These are phyloP conservation scores for Callosobruchus maculatus DNA, from an alignment of 2,888 invertebrate genomes.

Conservation along the genomic window DNA sequence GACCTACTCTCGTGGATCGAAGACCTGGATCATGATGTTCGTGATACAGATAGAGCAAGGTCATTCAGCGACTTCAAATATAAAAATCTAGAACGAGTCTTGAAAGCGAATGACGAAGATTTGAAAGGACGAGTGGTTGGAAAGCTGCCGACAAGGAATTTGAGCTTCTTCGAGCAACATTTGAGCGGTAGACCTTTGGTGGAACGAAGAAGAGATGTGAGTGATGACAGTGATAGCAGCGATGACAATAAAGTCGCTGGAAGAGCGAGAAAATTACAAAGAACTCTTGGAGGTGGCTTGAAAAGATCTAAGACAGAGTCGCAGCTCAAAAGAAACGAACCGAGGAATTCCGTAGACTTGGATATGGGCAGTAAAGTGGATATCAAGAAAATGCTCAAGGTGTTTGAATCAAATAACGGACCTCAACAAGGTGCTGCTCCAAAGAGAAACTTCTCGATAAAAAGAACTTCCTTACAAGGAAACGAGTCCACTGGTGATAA, in stretches of 20 bases:
- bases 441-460: not conserved
- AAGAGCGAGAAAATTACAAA: not conserved
- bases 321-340: conserved; percentile 31
- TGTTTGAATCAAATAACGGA: conserved; percentile 39
- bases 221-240: conserved; percentile 24
- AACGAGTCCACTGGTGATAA: not conserved
- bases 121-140: conserved; percentile 34
- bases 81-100: conserved; percentile 42
- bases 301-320: conserved; percentile 44
- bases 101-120: conserved; percentile 39
- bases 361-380: conserved; percentile 45
- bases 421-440: not conserved
- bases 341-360: conserved; percentile 43
- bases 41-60: conserved; percentile 36
- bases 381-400: conserved; percentile 44
- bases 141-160: conserved; percentile 45
- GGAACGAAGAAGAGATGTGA: conserved; percentile 19
- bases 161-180: conserved; percentile 45
- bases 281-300: conserved; percentile 28
- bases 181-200: conserved; percentile 35
- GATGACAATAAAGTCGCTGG: conserved; percentile 14
- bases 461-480: not conserved
- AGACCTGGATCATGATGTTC: conserved; percentile 43
- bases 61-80: conserved; percentile 46
- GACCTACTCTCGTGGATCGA: conserved; percentile 48